phyloP scores from a whole-genome alignment of 2,797 vertebrate genomes.

The Urosaurus nigricauda region DNA sequence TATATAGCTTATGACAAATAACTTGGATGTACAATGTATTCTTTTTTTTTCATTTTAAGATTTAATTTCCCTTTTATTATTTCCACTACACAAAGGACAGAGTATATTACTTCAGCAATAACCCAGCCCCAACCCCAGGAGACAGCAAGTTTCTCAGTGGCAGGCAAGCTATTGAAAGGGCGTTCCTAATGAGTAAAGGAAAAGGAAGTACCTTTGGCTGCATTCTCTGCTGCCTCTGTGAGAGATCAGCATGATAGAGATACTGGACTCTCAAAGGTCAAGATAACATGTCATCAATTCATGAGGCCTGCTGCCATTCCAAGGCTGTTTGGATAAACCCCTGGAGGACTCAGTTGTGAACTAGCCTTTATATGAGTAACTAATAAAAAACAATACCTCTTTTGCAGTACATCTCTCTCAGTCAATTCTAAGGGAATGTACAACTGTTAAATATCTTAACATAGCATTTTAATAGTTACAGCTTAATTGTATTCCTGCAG shows the following conservation, averaged over 20 bases:
- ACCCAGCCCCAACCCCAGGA: conserved; percentile 19
- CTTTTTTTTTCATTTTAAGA: conserved; percentile 7
- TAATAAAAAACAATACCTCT: conserved; percentile 43
- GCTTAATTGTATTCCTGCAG: conserved; percentile 23
- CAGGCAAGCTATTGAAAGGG: conserved; percentile 26
- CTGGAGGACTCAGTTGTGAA: conserved; percentile 20
- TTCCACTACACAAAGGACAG: conserved; percentile 21
- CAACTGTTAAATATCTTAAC: conserved; percentile 26
- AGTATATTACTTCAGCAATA: conserved; percentile 31
- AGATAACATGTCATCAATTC: conserved; percentile 59
- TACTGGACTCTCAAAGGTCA: conserved; percentile 62
- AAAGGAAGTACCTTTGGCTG: conserved; percentile 48
- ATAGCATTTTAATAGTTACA: conserved; percentile 25
- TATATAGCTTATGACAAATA: background rate
- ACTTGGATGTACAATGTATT: background rate
- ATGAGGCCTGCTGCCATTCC: conserved; percentile 43
- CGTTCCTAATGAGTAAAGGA: conserved; percentile 45
- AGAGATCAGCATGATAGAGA: conserved; percentile 66
- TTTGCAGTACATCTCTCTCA: conserved; percentile 20
- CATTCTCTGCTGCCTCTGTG: conserved; percentile 46
- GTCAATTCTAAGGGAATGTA: conserved; percentile 26
- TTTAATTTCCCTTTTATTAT: conserved; percentile 21
- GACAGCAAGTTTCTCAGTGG: conserved; percentile 15
- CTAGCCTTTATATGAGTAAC: conserved; percentile 15
- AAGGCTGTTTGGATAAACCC: conserved; percentile 45